Conservation (phyloP, 2,113 vertebrate genomes). For the Tetrao urogallus region DNA sequence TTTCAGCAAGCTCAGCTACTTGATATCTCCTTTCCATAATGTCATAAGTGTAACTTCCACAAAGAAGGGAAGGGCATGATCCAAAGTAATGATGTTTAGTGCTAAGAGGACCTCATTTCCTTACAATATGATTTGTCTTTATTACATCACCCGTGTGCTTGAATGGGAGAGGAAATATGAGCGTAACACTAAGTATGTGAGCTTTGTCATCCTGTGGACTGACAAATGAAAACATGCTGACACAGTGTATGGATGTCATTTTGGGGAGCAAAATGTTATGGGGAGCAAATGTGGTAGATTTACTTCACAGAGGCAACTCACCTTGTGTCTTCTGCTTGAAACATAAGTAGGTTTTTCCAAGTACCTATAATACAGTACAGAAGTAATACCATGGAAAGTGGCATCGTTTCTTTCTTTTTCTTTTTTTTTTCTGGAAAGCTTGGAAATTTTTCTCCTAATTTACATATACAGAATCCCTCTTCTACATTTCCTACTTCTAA, state of each 20-base stretch:
- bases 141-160: background rate
- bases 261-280: background rate
- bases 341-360: background rate
- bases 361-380: too few relatives aligned
- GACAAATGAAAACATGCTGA: background rate
- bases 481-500: background rate
- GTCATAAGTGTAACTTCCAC: background rate
- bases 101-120: background rate
- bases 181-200: background rate
- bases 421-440: background rate
- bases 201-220: background rate
- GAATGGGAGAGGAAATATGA: background rate
- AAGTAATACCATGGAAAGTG: background rate
- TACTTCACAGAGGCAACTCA: background rate
- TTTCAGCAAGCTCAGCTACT: background rate
- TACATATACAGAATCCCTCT: background rate
- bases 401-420: background rate
- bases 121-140: background rate
- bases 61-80: background rate
- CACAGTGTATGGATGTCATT: background rate
- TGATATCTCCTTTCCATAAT: background rate
- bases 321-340: background rate
- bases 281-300: background rate
- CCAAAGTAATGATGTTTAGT: background rate
- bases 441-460: background rate